phyloP scores from a whole-genome alignment of 1,140 invertebrate species.

The Chironomus striatipennis region DNA sequence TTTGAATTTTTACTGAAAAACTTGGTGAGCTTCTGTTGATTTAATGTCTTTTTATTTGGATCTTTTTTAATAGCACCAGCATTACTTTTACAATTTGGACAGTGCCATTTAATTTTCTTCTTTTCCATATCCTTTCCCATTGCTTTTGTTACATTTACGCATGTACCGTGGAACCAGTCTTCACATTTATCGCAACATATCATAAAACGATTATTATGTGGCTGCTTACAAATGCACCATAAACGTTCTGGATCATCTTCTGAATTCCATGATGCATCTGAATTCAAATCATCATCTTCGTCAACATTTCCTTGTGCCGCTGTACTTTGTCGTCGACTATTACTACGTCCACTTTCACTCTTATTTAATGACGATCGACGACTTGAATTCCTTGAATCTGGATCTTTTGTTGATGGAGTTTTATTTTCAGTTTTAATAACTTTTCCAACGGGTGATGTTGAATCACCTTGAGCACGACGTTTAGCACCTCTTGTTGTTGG shows the following conservation, averaged over 20 bases:
- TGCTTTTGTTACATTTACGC: constrained; percentile 85
- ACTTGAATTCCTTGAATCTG: constrained; percentile 16
- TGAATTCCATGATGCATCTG: constrained; percentile 58
- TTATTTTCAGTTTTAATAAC: constrained; percentile 16
- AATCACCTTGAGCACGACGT: constrained; percentile 34
- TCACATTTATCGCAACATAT: constrained; percentile 94
- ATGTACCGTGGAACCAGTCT: constrained; percentile 96
- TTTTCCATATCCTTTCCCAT: constrained; percentile 87
- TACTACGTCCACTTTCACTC: constrained; percentile 16
- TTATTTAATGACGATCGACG: constrained; percentile 10
- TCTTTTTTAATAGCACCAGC: constrained; percentile 31
- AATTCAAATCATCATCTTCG: constrained; percentile 51
- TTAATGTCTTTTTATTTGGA: constrained; percentile 2
- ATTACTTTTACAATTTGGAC: constrained; percentile 62
- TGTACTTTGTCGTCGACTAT: neutral
- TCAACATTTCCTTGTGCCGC: constrained; percentile 37
- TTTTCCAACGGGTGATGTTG: constrained; percentile 28
- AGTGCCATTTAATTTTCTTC: constrained; percentile 81
- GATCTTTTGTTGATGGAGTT: neutral
- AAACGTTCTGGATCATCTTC: constrained; percentile 90
- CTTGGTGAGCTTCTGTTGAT: constrained; percentile 25
- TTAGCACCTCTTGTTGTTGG: constrained; percentile 55
- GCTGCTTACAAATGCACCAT: constrained; percentile 93
- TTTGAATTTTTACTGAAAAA: constrained; percentile 17
- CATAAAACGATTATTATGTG: constrained; percentile 95